These are phyloP conservation scores for Apamea monoglypha DNA, from an alignment of 2,888 invertebrate genomes.

Conservation along the genomic window DNA sequence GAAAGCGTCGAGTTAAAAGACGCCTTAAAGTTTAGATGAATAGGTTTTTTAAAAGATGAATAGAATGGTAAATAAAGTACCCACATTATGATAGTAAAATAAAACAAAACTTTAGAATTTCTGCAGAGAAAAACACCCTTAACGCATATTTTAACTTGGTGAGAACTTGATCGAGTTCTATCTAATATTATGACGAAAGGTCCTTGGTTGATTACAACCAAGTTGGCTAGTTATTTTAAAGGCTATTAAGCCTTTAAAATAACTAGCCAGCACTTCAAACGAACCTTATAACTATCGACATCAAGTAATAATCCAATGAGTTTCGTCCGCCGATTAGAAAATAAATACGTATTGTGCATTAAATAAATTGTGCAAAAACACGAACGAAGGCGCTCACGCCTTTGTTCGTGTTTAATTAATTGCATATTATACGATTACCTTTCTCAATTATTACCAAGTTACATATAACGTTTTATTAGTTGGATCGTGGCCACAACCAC, in stretches of 20 bases:
- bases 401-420: background rate
- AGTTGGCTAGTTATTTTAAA: too few species aligned
- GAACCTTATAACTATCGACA: too few species aligned
- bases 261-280: background rate
- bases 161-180: background rate
- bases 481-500: background rate
- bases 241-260: slow-evolving; percentile 6
- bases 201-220: background rate
- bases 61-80: background rate
- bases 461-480: background rate
- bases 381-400: background rate
- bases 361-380: background rate
- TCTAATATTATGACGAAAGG: background rate
- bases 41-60: background rate
- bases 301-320: background rate
- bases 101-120: background rate
- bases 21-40: background rate
- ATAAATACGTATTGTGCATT: background rate
- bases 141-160: background rate
- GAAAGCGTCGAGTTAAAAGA: slow-evolving; percentile 4
- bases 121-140: background rate
- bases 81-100: background rate
- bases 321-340: background rate
- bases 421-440: background rate
- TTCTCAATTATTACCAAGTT: background rate